Percentiles rank a stretch among this genome's conserved stretches.
Evolutionary conservation across 2,797 vertebrate genomes (phyloP).

Genomic region (Ambastaia sidthimunki): DNA sequence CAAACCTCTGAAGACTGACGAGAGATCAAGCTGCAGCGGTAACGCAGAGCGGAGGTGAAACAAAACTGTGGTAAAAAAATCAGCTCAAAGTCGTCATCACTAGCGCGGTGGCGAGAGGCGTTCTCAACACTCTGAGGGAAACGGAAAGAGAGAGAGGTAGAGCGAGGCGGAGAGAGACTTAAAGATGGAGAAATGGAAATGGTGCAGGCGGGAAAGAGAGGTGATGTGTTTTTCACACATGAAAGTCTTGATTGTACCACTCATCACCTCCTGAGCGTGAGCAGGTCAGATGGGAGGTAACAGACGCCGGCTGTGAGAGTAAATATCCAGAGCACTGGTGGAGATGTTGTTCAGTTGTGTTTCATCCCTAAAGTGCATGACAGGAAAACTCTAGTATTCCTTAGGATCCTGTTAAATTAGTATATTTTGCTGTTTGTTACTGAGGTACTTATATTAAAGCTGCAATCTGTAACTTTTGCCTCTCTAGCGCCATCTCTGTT

Average conservation of each 20-base stretch:
- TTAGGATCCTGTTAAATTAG: no score
- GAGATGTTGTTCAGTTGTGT: background rate
- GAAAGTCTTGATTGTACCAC: slow-evolving; percentile 50
- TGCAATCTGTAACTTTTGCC: no score
- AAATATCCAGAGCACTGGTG: background rate
- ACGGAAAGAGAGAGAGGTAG: slow-evolving; percentile 35
- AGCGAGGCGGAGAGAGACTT: slow-evolving; percentile 10
- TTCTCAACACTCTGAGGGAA: slow-evolving; percentile 47
- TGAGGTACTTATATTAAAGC: no score
- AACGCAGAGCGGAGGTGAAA: slow-evolving; percentile 48
- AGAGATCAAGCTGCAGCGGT: slow-evolving; percentile 9
- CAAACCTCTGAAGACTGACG: slow-evolving; percentile 23
- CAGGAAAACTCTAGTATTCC: background rate
- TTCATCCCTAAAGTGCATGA: background rate
- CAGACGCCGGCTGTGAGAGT: background rate
- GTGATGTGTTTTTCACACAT: slow-evolving; percentile 29
- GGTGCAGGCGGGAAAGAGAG: slow-evolving; percentile 38
- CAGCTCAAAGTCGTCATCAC: slow-evolving; percentile 45
- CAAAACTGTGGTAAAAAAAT: slow-evolving; percentile 46
- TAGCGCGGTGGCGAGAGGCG: slow-evolving; percentile 47
- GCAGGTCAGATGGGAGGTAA: slow-evolving; percentile 42
- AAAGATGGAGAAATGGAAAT: slow-evolving; percentile 26
- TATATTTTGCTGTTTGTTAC: no score
- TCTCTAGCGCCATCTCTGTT: no score
- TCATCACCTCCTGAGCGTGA: slow-evolving; percentile 49